Base-by-base conservation (phyloP, 53 echinoderm and acorn worm species). In the Hippasteria phrygiana region DNA sequence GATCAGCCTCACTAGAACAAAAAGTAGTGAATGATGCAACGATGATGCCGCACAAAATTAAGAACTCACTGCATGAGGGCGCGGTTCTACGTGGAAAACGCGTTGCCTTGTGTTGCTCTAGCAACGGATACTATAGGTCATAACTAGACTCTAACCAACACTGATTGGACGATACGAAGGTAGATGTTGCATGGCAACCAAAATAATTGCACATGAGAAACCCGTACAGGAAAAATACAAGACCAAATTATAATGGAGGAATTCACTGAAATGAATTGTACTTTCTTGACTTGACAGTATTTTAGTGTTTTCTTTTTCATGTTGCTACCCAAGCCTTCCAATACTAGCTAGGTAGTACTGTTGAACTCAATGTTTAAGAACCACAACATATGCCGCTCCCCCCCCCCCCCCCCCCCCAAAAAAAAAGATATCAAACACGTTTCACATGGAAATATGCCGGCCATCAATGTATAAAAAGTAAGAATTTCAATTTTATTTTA, bases 141-240 rank as follows among this genome's bases (percentile, higher is more conserved):
- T 50, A 75, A 75, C 32, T 59, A 26, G 7, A 59, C 59, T 3
- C 47, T 48, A 50, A 74, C 17, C 74, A 74, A 46, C 43, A 43
- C 43, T 53, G 43, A 75, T 41, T 37, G 22, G 31, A 29, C 47
- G 29, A 29, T 75, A 48, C 47, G 29, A 2, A 75, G 47, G 46
- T 46, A 32, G 51, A 75, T 31, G 29, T 75, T 28, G 48, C 75
- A 75, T 51, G 43, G 75, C 48, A 75, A 75, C 35, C 35, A 75
- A 75, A 51, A 75, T 31, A 41, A 48, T 75, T 75, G 47, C 29
- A 48, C 47, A 47, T 28, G 27, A 73, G 22, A 47, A 50, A 75
- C 75, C 75, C 75, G 48, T 75, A 75, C 75, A 75, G 51, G 75
- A 51, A 32, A 46, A 75, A 48, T 24, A 43, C 41, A 73, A 40